Evolutionary conservation across 2,797 vertebrate species (phyloP).

Genomic region (Tiaroga cobitis): DNA sequence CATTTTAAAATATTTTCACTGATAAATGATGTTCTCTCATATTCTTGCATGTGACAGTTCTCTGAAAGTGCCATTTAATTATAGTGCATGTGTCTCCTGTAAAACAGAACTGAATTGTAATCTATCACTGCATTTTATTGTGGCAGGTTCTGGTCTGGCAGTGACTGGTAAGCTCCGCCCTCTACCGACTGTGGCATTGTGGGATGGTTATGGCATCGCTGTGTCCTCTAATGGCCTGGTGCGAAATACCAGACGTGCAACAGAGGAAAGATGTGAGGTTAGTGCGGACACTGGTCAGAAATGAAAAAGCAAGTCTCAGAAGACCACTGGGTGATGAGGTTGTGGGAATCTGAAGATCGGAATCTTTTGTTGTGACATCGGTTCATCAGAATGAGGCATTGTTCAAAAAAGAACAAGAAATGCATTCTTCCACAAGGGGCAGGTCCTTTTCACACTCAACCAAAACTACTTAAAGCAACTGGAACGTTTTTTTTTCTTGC

Average conservation of each 20-base stretch:
- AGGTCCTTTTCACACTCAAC: neutral
- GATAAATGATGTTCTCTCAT: neutral
- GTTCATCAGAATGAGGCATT: constrained; percentile 13
- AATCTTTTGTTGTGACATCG: neutral
- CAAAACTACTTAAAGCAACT: neutral
- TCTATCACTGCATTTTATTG: neutral
- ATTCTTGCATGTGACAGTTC: neutral
- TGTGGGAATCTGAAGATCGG: neutral
- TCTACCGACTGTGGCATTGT: neutral
- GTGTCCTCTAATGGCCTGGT: constrained; percentile 31
- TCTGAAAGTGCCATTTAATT: neutral
- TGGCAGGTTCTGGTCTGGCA: neutral
- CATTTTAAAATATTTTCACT: neutral
- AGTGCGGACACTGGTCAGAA: constrained; percentile 32
- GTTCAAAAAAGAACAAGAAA: constrained; percentile 1
- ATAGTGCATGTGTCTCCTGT: neutral
- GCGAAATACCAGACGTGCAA: constrained; percentile 44
- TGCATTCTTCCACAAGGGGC: constrained; percentile 57
- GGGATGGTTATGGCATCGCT: neutral
- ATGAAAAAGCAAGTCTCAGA: neutral
- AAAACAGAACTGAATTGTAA: neutral
- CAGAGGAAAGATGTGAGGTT: constrained; percentile 43
- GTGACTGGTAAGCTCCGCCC: neutral
- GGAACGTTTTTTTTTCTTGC: neutral
- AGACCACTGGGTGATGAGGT: neutral